phyloP scores from a whole-genome alignment of 2,113 vertebrate genomes.

The Pseudolaguvia tuberculata region DNA sequence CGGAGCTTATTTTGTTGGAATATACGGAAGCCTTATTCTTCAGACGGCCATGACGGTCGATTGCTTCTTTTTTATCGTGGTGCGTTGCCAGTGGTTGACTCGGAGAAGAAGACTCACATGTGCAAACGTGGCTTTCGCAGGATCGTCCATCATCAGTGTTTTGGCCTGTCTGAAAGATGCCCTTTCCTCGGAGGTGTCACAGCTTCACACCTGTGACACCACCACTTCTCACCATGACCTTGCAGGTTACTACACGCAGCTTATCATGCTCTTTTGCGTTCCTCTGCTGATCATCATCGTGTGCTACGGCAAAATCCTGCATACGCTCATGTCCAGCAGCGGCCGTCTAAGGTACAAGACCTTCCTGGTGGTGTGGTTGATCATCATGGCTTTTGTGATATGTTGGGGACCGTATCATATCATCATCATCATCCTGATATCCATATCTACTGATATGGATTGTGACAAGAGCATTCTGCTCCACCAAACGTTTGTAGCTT shows the following conservation, averaged over 20 bases:
- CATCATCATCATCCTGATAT: conserved; percentile 52
- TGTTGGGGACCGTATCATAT: conserved; percentile 74
- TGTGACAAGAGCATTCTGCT: conserved; percentile 42
- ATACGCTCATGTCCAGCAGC: conserved; percentile 55
- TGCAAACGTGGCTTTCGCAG: conserved; percentile 50
- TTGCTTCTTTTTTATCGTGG: conserved; percentile 63
- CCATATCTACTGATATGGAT: rapidly evolving
- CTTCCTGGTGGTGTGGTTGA: conserved; percentile 61
- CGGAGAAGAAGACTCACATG: conserved; percentile 48
- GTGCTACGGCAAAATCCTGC: conserved; percentile 70
- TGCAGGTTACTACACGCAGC: conserved; percentile 59
- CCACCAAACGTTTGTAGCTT: conserved; percentile 37
- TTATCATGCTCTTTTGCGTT: conserved; percentile 63
- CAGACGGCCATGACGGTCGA: conserved; percentile 72
- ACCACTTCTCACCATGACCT: rapidly evolving
- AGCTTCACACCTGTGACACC: not conserved
- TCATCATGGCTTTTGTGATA: conserved; percentile 67
- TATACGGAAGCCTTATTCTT: conserved; percentile 72
- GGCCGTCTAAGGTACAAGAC: conserved; percentile 59
- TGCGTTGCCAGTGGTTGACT: conserved; percentile 55
- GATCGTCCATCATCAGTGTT: conserved; percentile 63
- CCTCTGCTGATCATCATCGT: conserved; percentile 65
- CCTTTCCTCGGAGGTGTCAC: conserved; percentile 31
- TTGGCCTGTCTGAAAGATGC: conserved; percentile 56
- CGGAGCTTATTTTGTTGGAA: conserved; percentile 56